Evolutionary conservation across 2,113 vertebrate genomes (phyloP), one percentile per base, ranked within the genome.

Genomic region (Cervus canadensis): DNA sequence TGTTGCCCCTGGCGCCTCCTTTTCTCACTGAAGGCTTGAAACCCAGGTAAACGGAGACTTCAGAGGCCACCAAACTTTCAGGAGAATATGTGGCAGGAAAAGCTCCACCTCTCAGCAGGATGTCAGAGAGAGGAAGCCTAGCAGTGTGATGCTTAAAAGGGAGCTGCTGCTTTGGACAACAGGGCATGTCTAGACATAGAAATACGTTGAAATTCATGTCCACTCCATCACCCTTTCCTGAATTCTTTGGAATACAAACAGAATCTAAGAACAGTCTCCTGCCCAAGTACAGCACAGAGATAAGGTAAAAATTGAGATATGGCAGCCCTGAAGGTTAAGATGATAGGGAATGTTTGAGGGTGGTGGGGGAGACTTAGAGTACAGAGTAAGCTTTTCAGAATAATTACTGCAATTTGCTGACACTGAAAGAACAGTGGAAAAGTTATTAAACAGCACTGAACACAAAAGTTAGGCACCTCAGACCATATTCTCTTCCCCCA

Each of bases 1-100:
- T 64, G 3, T 13, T 59, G 3, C 7, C 4, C 15, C 5, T 48
- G 12, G 0, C 0, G 50, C 56, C 74, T 36, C 13, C 7, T 76
- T 95, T 64, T 54, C 56, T 52, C 15, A 79, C 9, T 40, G 67
- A 83, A 62, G 7, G 5, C 56, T 48, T 95, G 25, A 56, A 71
- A 89, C 7, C 5, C 87, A 87, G 50, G 96, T 21, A 96, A 64
- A 23, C 2, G 7, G 4, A 54, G 3, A 45, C 45, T 28, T 19
- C 1, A 74, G 36, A 64, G 67, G 54, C 5, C 33, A 91, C 0
- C 28, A 50, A 78, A 50, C 13, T 50, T 43, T 25, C 6, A 19
- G 23, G 10, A 79, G 21, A 92, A n/a, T 45, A 64, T 2, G 23
- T 94, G n/a, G 16, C 36, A 81, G 71, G 45, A 50, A 82, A 79